A percentile compares a stretch with the other conserved stretches of the same genome.
phyloP scores from a whole-genome alignment of 2,113 vertebrate species.

The Zeus faber region DNA sequence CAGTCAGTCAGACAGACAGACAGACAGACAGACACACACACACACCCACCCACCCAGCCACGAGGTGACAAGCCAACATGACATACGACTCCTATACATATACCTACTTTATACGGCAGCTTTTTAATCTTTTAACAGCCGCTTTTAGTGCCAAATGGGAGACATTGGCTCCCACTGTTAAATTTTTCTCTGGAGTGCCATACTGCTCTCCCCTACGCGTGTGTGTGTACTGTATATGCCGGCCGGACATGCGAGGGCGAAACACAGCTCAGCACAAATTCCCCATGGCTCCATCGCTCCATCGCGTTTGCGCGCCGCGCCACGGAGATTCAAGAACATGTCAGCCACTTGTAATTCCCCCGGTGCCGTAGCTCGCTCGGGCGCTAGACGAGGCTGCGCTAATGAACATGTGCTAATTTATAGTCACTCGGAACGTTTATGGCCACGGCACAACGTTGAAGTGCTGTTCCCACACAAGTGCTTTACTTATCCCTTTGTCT shows the following conservation, averaged over 20 bases:
- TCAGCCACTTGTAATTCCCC: constrained; percentile 7
- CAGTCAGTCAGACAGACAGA: not conserved
- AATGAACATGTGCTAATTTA: constrained; percentile 31
- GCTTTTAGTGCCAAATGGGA: constrained; percentile 29
- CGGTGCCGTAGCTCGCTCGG: not conserved
- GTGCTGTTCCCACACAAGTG: no score
- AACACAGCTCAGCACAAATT: constrained; percentile 33
- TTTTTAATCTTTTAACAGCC: constrained; percentile 37
- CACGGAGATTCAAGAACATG: not conserved
- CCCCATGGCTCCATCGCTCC: constrained; percentile 46
- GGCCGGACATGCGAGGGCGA: constrained; percentile 30
- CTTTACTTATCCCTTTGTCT: no score
- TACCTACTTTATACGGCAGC: not conserved
- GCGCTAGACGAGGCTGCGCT: not conserved
- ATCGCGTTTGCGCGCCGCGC: not conserved
- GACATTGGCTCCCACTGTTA: constrained; percentile 13
- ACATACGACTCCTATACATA: constrained; percentile 13
- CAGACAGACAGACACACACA: not conserved
- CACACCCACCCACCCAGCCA: not conserved
- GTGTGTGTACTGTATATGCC: not conserved
- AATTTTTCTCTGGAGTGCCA: not conserved
- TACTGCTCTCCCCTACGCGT: not conserved
- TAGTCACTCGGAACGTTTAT: no score
- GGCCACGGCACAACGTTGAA: no score
- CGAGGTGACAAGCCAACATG: not conserved